Conservation (phyloP, 2,113 vertebrate species). For the Cygnus buccinator region DNA sequence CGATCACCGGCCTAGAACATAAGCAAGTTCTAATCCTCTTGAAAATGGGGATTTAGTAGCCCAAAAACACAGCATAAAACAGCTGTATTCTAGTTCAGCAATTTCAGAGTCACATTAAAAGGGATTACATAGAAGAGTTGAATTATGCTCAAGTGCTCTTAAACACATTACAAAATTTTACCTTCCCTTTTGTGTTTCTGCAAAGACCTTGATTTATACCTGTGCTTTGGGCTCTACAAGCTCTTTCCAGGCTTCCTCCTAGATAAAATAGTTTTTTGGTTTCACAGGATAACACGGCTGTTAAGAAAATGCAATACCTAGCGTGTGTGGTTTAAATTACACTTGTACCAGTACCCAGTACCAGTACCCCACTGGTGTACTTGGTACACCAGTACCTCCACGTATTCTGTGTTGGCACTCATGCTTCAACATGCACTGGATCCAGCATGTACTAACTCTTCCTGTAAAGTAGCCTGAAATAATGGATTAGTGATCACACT, state of each 20-base stretch:
- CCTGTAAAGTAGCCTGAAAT: neutral
- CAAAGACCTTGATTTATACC: neutral
- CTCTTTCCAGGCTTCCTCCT: neutral
- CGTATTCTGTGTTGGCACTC: neutral
- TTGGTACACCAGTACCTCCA: neutral
- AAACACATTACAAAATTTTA: neutral
- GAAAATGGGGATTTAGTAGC: neutral
- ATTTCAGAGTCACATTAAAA: neutral
- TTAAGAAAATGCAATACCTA: neutral
- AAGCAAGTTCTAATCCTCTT: neutral
- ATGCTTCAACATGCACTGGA: neutral
- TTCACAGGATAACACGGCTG: neutral
- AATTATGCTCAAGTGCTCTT: neutral
- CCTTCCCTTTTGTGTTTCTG: neutral
- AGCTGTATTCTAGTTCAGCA: neutral
- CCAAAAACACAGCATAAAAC: neutral
- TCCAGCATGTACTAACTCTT: neutral
- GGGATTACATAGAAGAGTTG: neutral
- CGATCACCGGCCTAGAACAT: neutral
- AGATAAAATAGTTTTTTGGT: neutral
- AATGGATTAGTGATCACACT: neutral
- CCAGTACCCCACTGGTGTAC: too few relatives aligned
- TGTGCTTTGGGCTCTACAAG: neutral
- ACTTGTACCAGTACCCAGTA: neutral
- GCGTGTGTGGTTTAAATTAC: neutral